phyloP scores from a whole-genome alignment of 2,797 vertebrate species.

The Protonibea diacanthus region DNA sequence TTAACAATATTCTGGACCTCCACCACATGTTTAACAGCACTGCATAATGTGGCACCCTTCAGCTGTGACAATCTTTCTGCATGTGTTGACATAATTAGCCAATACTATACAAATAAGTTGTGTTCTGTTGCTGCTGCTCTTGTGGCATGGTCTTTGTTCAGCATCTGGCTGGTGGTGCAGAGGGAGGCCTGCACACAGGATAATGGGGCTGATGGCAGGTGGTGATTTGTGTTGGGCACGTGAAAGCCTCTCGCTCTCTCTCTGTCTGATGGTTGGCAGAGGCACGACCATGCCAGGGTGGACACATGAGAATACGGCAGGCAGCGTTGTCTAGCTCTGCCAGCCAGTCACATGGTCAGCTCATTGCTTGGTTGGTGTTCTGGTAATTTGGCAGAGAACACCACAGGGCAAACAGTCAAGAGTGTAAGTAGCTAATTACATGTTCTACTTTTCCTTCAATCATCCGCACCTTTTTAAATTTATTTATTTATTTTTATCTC shows the following conservation, averaged over 20 bases:
- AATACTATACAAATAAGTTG: slow-evolving; percentile 39
- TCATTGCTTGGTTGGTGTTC: slow-evolving; percentile 12
- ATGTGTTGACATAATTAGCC: slow-evolving; percentile 62
- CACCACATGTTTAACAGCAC: slow-evolving; percentile 23
- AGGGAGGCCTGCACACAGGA: slow-evolving; percentile 39
- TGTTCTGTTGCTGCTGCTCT: slow-evolving; percentile 36
- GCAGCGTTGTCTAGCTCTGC: slow-evolving; percentile 14
- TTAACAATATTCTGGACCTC: not conserved
- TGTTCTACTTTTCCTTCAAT: slow-evolving; percentile 13
- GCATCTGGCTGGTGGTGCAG: slow-evolving; percentile 52
- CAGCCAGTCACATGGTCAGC: slow-evolving; percentile 24
- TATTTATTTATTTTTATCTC: too few relatives aligned
- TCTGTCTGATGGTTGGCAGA: slow-evolving; percentile 12
- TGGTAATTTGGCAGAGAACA: slow-evolving; percentile 32
- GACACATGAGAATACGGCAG: slow-evolving; percentile 31
- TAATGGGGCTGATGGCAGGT: slow-evolving; percentile 64
- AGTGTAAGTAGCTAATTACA: slow-evolving; percentile 13
- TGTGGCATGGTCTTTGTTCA: slow-evolving; percentile 43
- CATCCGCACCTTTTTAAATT: not conserved
- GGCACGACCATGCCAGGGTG: slow-evolving; percentile 23
- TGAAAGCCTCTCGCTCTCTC: slow-evolving; percentile 24
- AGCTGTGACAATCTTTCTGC: slow-evolving; percentile 43
- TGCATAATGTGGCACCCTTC: slow-evolving; percentile 19
- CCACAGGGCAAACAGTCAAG: slow-evolving; percentile 5
- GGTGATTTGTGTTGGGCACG: slow-evolving; percentile 49